Percentiles rank a stretch among this genome's conserved stretches.
phyloP scores from a whole-genome alignment of 2,888 invertebrate species.

The Hyposoter didymator region DNA sequence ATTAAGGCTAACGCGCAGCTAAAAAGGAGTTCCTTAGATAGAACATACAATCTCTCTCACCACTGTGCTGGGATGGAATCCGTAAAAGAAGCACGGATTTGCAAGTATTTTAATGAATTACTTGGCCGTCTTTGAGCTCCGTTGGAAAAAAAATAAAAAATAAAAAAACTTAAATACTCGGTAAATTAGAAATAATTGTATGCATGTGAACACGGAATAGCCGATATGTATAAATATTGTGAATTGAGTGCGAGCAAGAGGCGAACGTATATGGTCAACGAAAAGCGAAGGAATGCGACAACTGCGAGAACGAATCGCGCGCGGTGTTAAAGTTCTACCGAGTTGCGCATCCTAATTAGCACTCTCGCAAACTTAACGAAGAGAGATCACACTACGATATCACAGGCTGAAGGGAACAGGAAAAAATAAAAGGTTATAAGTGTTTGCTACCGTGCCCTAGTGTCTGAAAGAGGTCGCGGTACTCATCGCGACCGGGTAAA shows the following conservation, averaged over 20 bases:
- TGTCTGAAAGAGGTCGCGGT: conserved; percentile 10
- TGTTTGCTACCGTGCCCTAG: conserved; percentile 27
- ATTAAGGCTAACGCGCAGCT: neutral
- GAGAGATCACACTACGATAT: conserved; percentile 70
- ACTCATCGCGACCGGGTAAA: neutral
- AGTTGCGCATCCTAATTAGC: conserved; percentile 73
- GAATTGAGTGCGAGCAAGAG: conserved; percentile 32
- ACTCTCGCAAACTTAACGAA: conserved; percentile 68
- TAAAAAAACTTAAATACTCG: neutral
- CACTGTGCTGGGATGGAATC: neutral
- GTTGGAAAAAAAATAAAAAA: too few species aligned
- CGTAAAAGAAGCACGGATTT: neutral
- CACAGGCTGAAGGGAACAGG: conserved; percentile 6
- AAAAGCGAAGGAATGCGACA: conserved; percentile 61
- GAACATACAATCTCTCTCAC: neutral
- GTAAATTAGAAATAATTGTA: neutral
- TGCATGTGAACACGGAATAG: conserved; percentile 4
- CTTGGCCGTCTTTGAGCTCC: neutral
- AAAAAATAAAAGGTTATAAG: conserved; percentile 23
- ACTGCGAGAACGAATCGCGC: conserved; percentile 61
- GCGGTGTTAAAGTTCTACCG: conserved; percentile 67
- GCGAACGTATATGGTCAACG: conserved; percentile 67
- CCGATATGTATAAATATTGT: conserved; percentile 34
- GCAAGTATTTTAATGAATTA: neutral
- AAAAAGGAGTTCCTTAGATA: neutral